Evolutionary conservation across 2,888 invertebrate genomes (phyloP), one percentile per base, ranked within the genome.

Genomic region (Pachliopta kotzebuea): DNA sequence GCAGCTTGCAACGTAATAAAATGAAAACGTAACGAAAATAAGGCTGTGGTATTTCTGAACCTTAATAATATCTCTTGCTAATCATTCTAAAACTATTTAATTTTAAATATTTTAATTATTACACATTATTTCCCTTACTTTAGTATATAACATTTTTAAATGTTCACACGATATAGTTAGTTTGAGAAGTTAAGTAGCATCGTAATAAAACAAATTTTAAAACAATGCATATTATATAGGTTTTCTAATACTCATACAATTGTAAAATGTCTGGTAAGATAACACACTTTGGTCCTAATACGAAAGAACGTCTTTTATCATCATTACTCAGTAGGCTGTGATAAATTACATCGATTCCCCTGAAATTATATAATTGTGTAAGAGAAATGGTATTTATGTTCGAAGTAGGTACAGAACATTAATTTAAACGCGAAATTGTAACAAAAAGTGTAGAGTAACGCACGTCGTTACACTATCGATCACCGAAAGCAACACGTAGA

Each of bases 401-500:
- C 37, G 14, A 11, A 14, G 37, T 37, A 37, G 4, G 37, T 37
- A 2, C 11, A 37, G 37, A 37, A 37, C 37, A 37, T 37, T 14
- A 31, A 56, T 11, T 31, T 3, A 45, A 50, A 58, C 11, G 53
- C 63, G 63, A 37, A 64, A 64, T 63, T 69, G 68, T 66, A 61
- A 67, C 37, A 50, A 50, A 37, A 54, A 49, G 55, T 58, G 26
- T 56, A 42, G 55, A 62, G 62, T 66, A 69, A 62, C 53, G 50
- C 63, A 66, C 67, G 58, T 67, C 65, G 70, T 69, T 70, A 72
- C 72, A 72, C 66, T 70, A 70, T 68, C 57, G 62, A 69, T 60
- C 67, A 66, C 67, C 55, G 68, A 70, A 70, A 74, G 70, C 67
- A 69, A 68, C 75, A 77, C 74, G 77, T 71, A 71, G 67, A 74